Conservation (phyloP, 2,888 invertebrate species). For the Spialia ferax region DNA sequence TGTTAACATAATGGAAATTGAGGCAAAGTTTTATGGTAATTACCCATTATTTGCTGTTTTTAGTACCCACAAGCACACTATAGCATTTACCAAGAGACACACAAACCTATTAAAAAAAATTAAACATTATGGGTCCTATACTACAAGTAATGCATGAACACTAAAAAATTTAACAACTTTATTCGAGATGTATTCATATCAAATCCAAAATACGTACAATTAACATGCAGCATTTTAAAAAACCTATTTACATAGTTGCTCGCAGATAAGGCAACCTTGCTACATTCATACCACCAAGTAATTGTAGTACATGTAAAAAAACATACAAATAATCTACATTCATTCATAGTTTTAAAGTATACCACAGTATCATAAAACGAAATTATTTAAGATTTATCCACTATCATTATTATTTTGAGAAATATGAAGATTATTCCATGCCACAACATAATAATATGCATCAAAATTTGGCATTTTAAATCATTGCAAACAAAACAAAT, state of each 20-base stretch:
- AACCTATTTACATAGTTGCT: constrained; percentile 33
- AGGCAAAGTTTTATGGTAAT: not conserved
- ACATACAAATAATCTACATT: constrained; percentile 14
- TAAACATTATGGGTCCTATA: not conserved
- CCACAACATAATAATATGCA: constrained; percentile 1
- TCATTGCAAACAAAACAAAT: constrained; percentile 37
- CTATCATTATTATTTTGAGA: constrained; percentile 5
- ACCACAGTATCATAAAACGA: constrained; percentile 14
- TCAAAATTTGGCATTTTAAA: constrained; percentile 24
- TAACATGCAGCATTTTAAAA: constrained; percentile 41
- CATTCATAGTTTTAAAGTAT: constrained; percentile 9
- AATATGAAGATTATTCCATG: constrained; percentile 23
- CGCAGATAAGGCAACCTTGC: constrained; percentile 17
- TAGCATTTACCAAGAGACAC: constrained; percentile 8
- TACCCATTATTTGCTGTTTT: not conserved
- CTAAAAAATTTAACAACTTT: constrained; percentile 47
- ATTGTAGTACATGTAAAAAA: constrained; percentile 4
- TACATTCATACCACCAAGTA: constrained; percentile 12
- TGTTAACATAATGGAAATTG: not conserved
- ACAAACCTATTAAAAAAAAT: not conserved
- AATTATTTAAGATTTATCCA: constrained; percentile 14
- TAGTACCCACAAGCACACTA: not conserved
- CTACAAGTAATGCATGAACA: constrained; percentile 44
- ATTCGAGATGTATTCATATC: constrained; percentile 56
- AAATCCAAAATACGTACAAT: constrained; percentile 57